Conservation (phyloP, 53 echinoderm and acorn worm genomes). For the Astropecten irregularis region DNA sequence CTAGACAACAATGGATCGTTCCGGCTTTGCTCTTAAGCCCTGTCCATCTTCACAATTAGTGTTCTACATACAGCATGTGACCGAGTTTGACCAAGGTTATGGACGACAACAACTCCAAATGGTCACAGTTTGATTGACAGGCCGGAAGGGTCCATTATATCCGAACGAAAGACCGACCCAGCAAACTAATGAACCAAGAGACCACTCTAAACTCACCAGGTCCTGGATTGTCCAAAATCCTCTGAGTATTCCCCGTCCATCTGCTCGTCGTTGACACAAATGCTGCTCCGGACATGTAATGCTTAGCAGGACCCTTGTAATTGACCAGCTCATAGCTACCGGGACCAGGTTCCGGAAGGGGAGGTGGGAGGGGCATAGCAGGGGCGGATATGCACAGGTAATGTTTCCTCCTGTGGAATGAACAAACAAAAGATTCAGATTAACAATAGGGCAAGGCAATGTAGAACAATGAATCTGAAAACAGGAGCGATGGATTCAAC, state of each 20-base stretch:
- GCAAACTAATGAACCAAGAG: too few species aligned
- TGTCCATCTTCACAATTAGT: too few species aligned
- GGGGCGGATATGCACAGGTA: slow-evolving; percentile 99
- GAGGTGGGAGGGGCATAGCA: slow-evolving; percentile 97
- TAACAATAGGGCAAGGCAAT: neutral
- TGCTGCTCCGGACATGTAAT: slow-evolving; percentile 94
- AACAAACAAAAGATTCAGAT: too few species aligned
- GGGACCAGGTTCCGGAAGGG: slow-evolving; percentile 90
- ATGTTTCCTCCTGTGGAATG: slow-evolving; percentile 74
- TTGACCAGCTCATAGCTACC: slow-evolving; percentile 92
- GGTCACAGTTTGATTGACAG: too few species aligned
- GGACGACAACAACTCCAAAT: too few species aligned
- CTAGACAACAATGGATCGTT: too few species aligned
- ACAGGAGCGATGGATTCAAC: too few species aligned
- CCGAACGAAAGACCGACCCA: too few species aligned
- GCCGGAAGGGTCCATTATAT: too few species aligned
- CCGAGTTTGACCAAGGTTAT: too few species aligned
- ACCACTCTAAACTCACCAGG: slow-evolving; percentile 74
- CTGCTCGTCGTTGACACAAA: slow-evolving; percentile 97
- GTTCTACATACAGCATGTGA: too few species aligned
- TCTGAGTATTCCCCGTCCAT: slow-evolving; percentile 74
- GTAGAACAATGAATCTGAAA: neutral
- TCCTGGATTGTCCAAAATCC: slow-evolving; percentile 70
- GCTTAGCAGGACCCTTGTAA: slow-evolving; percentile 86
- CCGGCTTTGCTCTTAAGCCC: too few species aligned